Percentiles rank a stretch among this genome's conserved stretches.
phyloP scores from a whole-genome alignment of 1,140 invertebrate genomes.

The Temnothorax longispinosus region DNA sequence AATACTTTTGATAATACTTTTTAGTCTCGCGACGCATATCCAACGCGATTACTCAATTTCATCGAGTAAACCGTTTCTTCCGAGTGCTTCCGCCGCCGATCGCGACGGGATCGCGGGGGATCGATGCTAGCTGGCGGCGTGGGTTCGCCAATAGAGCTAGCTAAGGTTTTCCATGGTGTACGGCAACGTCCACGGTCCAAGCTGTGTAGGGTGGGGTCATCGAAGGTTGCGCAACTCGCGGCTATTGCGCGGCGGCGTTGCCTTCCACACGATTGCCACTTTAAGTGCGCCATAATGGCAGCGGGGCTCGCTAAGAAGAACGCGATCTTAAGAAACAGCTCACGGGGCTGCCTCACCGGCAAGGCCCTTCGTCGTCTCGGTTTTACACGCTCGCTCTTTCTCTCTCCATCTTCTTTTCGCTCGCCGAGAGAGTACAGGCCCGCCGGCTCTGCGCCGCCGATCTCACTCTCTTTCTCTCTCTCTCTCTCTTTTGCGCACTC shows the following conservation, averaged over 20 bases:
- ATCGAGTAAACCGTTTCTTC: conserved; percentile 24
- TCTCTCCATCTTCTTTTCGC: conserved; percentile 57
- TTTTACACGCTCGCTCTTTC: conserved; percentile 57
- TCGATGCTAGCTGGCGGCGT: neutral
- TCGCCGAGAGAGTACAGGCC: conserved; percentile 45
- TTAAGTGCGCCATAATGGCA: conserved; percentile 82
- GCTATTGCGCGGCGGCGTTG: conserved; percentile 75
- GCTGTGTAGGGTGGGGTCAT: conserved; percentile 74
- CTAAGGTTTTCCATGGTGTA: conserved; percentile 48
- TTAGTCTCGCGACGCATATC: neutral
- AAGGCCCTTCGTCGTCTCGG: conserved; percentile 69
- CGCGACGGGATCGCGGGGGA: neutral
- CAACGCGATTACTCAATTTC: conserved; percentile 29
- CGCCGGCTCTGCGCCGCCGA: conserved; percentile 61
- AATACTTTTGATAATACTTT: neutral
- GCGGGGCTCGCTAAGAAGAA: conserved; percentile 78
- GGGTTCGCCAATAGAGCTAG: conserved; percentile 18
- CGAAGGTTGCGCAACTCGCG: conserved; percentile 79
- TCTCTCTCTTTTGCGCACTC: neutral
- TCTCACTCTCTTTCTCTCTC: conserved; percentile 17
- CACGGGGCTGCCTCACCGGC: conserved; percentile 70
- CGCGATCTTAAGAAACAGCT: conserved; percentile 80
- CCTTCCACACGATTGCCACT: conserved; percentile 82
- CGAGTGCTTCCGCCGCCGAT: conserved; percentile 26
- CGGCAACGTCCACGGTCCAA: conserved; percentile 51